Evolutionary conservation across 2,888 invertebrate genomes (phyloP).

Genomic region (Proisotoma minuta): DNA sequence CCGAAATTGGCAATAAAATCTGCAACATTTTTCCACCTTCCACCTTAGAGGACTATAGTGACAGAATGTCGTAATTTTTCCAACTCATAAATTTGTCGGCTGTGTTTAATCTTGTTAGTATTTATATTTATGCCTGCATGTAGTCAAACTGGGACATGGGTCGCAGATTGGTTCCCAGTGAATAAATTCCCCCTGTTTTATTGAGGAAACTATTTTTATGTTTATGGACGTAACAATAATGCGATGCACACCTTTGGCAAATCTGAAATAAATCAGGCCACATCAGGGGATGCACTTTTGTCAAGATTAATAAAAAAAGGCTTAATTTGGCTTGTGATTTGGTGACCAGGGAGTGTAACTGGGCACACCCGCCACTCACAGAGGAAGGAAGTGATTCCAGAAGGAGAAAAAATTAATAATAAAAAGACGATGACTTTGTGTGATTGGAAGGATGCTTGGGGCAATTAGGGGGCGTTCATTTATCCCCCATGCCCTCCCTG

Average conservation of each 20-base stretch:
- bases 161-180: neutral
- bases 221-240: neutral
- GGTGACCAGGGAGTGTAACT: conserved; percentile 2
- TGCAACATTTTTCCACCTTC: conserved; percentile 1
- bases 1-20: neutral
- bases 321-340: too few species aligned
- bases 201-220: conserved; percentile 6
- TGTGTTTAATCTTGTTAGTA: conserved; percentile 5
- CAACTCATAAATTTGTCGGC: neutral
- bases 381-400: conserved; percentile 4
- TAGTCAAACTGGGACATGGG: neutral
- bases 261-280: neutral
- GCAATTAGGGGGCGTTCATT: too few species aligned
- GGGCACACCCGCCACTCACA: neutral
- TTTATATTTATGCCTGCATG: neutral
- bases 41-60: neutral
- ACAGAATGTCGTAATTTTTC: neutral
- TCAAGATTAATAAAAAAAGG: too few species aligned
- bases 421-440: neutral
- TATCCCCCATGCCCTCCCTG: too few species aligned
- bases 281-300: neutral
- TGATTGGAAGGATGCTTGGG: too few species aligned
- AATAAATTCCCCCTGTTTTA: neutral
- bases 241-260: neutral
- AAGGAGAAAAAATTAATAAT: conserved; percentile 5